These are phyloP conservation scores for Gortyna flavago DNA, from an alignment of 2,888 invertebrate genomes.

Conservation along the genomic window DNA sequence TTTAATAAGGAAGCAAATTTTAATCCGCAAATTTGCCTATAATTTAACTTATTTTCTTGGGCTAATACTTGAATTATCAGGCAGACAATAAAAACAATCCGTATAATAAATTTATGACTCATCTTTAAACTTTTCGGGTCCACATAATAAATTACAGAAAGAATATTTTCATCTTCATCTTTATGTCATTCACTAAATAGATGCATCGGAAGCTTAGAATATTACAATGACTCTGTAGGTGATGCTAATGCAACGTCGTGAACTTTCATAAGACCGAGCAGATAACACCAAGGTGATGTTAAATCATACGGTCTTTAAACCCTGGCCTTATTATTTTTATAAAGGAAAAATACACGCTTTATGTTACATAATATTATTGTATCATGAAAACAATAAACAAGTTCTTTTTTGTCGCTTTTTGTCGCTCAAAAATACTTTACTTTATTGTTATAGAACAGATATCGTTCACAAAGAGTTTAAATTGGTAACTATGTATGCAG, in stretches of 20 bases:
- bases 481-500: slow-evolving; percentile 22
- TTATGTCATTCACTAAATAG: slow-evolving; percentile 5
- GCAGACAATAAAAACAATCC: background rate
- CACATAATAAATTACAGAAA: background rate
- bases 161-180: background rate
- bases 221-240: slow-evolving; percentile 9
- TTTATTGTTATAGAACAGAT: slow-evolving; percentile 26
- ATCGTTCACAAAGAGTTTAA: slow-evolving; percentile 35
- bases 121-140: background rate
- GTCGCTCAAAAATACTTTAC: slow-evolving; percentile 7
- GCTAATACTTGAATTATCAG: too few relatives aligned
- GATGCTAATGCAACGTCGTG: slow-evolving; percentile 19
- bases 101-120: background rate
- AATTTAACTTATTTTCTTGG: background rate
- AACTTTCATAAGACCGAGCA: slow-evolving; percentile 42
- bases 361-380: slow-evolving; percentile 10
- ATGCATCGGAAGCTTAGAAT: slow-evolving; percentile 21
- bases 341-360: slow-evolving; percentile 13
- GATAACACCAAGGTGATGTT: slow-evolving; percentile 38
- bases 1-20: background rate
- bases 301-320: slow-evolving; percentile 28
- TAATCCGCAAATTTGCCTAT: background rate
- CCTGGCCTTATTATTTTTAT: slow-evolving; percentile 27
- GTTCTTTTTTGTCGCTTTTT: background rate
- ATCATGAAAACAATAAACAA: slow-evolving; percentile 18